These are phyloP conservation scores for Bombus impatiens DNA, from an alignment of 1,140 invertebrate species.

Conservation along the genomic window DNA sequence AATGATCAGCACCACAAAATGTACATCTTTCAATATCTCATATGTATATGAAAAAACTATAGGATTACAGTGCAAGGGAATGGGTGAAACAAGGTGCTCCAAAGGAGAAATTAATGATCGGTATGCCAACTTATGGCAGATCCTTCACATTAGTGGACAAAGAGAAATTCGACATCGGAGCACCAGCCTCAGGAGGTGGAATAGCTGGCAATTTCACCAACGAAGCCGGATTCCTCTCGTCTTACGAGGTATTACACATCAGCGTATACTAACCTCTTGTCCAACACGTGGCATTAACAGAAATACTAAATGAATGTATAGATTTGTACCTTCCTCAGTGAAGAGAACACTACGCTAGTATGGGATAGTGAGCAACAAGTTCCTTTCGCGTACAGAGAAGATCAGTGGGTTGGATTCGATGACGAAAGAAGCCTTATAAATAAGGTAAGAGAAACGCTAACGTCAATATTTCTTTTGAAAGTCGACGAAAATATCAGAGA, in stretches of 20 bases:
- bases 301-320: conserved; percentile 61
- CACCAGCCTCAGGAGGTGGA: conserved; percentile 93
- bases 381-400: conserved; percentile 94
- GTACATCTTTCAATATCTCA: too few species aligned
- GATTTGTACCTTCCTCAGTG: conserved; percentile 95
- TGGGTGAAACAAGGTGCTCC: conserved; percentile 97
- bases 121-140: conserved; percentile 97
- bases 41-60: conserved; percentile 29
- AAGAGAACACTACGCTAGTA: conserved; percentile 95
- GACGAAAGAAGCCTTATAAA: conserved; percentile 95
- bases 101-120: conserved; percentile 97
- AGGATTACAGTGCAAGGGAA: conserved; percentile 95
- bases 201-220: conserved; percentile 92
- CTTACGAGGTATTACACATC: conserved; percentile 89
- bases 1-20: too few species aligned
- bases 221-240: conserved; percentile 95
- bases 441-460: conserved; percentile 86
- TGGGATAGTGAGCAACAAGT: conserved; percentile 98
- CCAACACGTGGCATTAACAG: neutral
- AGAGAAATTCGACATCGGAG: conserved; percentile 95
- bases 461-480: too few species aligned
- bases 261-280: neutral
- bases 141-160: conserved; percentile 96
- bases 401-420: conserved; percentile 98
- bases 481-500: too few species aligned